Evolutionary conservation across 2,888 invertebrate genomes (phyloP), one percentile per base, ranked within the genome.

Genomic region (Limnephilus auricula): DNA sequence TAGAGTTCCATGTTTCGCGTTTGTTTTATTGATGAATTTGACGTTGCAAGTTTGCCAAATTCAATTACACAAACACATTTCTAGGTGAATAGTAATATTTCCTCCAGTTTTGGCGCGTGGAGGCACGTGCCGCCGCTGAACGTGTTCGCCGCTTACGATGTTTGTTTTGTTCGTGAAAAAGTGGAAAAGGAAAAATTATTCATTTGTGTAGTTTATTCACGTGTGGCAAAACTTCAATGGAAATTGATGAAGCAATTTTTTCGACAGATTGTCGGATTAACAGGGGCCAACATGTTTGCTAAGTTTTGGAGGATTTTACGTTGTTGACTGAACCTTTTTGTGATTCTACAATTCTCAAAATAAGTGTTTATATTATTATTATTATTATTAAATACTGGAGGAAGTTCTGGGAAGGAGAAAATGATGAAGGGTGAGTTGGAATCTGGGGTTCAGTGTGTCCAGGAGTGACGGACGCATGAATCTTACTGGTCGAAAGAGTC

Each of bases 131-230:
- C 40, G n/a, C 37, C 40, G n/a, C 45, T 65, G 85, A 34, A 40
- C 40, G 85, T 40, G 85, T 85, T 85, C 40, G 85, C 34, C 85
- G 85, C 30, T 85, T 85, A 34, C 37, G 40, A 37, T 85, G 85
- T 85, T 85, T 85, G 85, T 85, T 85, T 85, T 85, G 85, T 15
- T 40, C 13, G 37, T 34, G 34, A 85, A 85, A 85, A 85, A 85
- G 13, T 40, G 25, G 30, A 25, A 30, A 84, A 37, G 85, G 85
- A 85, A 85, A 85, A 85, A 40, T 85, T 45, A 85, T 45, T n/a
- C 40, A 34, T 45, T 30, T 40, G 85, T 40, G 85, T 40, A 85
- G 34, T 84, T 85, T 85, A 85, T 85, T 34, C 40, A 40, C 85
- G 85, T 45, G 25, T 85, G 85, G 85, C n/a, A 30, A 85, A 85